Evolutionary conservation across 2,888 invertebrate genomes (phyloP), one percentile per base, ranked within the genome.

Genomic region (Sicus ferrugineus): DNA sequence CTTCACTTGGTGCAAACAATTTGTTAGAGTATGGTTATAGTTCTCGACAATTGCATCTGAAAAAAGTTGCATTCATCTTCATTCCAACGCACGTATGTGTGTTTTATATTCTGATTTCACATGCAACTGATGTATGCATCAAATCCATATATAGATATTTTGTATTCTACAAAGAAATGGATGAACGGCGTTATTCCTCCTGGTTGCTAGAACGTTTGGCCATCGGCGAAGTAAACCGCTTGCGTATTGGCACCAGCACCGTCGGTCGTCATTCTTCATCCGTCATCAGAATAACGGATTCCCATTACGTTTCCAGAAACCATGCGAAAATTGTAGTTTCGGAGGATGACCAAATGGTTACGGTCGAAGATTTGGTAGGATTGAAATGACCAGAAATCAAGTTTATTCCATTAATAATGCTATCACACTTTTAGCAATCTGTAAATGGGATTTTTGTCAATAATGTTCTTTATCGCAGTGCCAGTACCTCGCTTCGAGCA

Each of bases 381-480:
- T n/a, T n/a, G 42, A 3, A 0, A 42, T 42, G 5, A n/a, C 11
- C 9, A 42, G 14, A 42, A 42, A 1, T 42, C 1, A 9, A 42
- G 31, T 56, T 59, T 30, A 70, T 21, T 23, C 7, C 46, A 66
- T 56, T 28, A 16, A 69, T 42, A 42, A 23, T 28, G 1, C 28
- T 30, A 54, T 38, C n/a, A 42, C 30, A 42, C 70, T 72, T 64
- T 1, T 34, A 84, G 81, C 73, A 77, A 23, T 76, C 83, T 0
- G 70, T 77, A 23, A 84, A 84, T 75, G 84, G 85, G 0, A 73
- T 83, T 1, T 84, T 70, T 61, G 74, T 84, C 2, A 84, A 84
- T 67, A 68, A 67, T 6, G 23, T 4, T 9, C 68, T 64, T 19
- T 64, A 78, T 3, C 56, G 70, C 19, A 61, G 66, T n/a, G 23